phyloP scores from a whole-genome alignment of 2,113 vertebrate species.

The Ia io region DNA sequence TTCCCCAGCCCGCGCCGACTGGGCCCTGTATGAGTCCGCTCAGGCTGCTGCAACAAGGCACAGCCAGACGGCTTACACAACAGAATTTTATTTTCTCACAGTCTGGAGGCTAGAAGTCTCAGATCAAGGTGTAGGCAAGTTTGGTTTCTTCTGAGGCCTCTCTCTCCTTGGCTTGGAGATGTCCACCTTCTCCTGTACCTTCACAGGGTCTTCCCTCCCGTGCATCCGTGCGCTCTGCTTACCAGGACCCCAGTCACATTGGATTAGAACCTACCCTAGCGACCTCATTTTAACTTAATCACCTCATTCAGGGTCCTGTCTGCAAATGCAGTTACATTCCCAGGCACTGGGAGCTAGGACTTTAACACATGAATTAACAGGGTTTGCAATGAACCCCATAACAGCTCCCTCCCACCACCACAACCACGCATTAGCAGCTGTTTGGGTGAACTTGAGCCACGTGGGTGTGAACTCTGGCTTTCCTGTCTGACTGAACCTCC shows the following conservation, averaged over 20 bases:
- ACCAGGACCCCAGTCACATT: neutral
- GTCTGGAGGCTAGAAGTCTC: neutral
- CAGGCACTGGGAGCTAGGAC: neutral
- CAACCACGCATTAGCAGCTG: neutral
- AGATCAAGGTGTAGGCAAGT: neutral
- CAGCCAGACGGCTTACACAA: neutral
- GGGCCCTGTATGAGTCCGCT: accelerated
- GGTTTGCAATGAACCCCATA: neutral
- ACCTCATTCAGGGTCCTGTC: neutral
- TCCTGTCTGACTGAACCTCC: neutral
- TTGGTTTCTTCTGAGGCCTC: neutral
- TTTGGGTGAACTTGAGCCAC: neutral
- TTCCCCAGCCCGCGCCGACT: neutral
- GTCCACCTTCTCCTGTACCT: neutral
- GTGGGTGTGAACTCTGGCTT: neutral
- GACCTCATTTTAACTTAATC: neutral
- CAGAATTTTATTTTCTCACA: neutral
- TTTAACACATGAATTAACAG: neutral
- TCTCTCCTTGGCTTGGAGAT: neutral
- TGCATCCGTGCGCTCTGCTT: neutral
- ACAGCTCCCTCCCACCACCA: neutral
- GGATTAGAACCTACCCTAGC: neutral
- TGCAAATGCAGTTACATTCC: neutral
- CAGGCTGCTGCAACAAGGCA: accelerated
- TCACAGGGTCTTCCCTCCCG: neutral